phyloP scores from a whole-genome alignment of 2,888 invertebrate genomes.

The Trissolcus brochymenae region DNA sequence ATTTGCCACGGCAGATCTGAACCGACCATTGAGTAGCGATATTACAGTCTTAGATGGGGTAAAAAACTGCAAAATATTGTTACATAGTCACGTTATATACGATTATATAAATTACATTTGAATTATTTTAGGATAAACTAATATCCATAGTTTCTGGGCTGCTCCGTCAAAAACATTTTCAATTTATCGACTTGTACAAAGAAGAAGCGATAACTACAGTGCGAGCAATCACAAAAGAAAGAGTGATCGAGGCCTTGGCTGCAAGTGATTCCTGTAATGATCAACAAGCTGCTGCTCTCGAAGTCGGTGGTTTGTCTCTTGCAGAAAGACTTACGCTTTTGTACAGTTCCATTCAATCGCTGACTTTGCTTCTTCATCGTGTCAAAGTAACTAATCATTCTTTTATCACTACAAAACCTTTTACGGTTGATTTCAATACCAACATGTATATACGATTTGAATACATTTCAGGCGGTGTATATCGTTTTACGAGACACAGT shows the following conservation, averaged over 20 bases:
- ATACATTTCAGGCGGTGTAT: conserved; percentile 79
- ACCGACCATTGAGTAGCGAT: conserved; percentile 83
- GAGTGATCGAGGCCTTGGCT: conserved; percentile 87
- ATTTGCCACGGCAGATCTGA: conserved; percentile 93
- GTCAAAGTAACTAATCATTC: conserved; percentile 76
- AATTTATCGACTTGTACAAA: conserved; percentile 91
- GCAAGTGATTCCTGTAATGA: conserved; percentile 79
- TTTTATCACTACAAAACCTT: too few relatives aligned
- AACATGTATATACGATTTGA: too few relatives aligned
- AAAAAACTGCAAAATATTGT: conserved; percentile 23
- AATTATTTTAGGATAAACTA: conserved; percentile 84
- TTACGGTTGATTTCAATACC: too few relatives aligned
- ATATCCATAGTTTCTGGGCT: conserved; percentile 93
- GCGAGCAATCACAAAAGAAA: conserved; percentile 92
- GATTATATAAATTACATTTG: background rate
- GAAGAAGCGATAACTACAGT: conserved; percentile 93
- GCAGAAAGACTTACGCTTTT: conserved; percentile 79
- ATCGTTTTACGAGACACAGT: conserved; percentile 87
- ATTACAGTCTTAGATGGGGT: conserved; percentile 82
- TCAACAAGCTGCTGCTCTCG: conserved; percentile 77
- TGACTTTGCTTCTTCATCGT: conserved; percentile 78
- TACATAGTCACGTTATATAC: too few relatives aligned
- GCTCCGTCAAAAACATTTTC: conserved; percentile 89
- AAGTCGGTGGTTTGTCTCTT: conserved; percentile 75
- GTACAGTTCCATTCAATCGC: conserved; percentile 77